A percentile compares a stretch with the other conserved stretches of the same genome.
phyloP scores from a whole-genome alignment of 2,797 vertebrate species.

The Micromesistius poutassou region DNA sequence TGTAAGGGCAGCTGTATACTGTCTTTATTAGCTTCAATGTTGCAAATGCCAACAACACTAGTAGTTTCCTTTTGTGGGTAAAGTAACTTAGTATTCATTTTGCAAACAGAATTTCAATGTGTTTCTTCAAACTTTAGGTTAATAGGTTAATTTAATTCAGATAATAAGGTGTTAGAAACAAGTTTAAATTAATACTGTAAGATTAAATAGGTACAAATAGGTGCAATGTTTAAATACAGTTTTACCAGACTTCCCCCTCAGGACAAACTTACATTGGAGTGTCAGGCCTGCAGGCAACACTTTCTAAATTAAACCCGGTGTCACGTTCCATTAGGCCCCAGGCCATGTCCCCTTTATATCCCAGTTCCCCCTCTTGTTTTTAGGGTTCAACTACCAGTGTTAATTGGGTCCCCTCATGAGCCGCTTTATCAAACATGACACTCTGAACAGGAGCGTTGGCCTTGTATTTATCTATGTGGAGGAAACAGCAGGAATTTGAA shows the following conservation, averaged over 20 bases:
- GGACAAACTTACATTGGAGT: conserved; percentile 36
- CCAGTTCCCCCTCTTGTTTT: conserved; percentile 55
- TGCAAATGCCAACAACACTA: no score
- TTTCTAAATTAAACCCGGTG: conserved; percentile 76
- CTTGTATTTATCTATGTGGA: conserved; percentile 61
- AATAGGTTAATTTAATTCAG: background rate
- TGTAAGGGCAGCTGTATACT: background rate
- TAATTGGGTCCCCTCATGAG: conserved; percentile 83
- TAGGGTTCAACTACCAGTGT: conserved; percentile 74
- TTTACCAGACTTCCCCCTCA: conserved; percentile 29
- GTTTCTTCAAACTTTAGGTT: background rate
- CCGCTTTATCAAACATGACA: conserved; percentile 81
- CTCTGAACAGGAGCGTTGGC: conserved; percentile 70
- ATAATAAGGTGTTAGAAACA: background rate
- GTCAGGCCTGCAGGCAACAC: conserved; percentile 48
- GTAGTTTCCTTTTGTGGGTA: no score
- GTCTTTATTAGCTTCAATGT: background rate
- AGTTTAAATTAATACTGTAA: background rate
- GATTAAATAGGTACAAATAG: conserved; percentile 27
- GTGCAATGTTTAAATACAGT: conserved; percentile 17
- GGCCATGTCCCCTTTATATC: conserved; percentile 69
- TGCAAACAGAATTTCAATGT: background rate
- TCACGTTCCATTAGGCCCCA: conserved; percentile 75
- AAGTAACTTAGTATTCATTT: no score
- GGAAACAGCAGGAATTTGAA: conserved; percentile 20